These are phyloP conservation scores for Poeciliopsis presidionis DNA, from an alignment of 2,797 vertebrate genomes.

Conservation along the genomic window DNA sequence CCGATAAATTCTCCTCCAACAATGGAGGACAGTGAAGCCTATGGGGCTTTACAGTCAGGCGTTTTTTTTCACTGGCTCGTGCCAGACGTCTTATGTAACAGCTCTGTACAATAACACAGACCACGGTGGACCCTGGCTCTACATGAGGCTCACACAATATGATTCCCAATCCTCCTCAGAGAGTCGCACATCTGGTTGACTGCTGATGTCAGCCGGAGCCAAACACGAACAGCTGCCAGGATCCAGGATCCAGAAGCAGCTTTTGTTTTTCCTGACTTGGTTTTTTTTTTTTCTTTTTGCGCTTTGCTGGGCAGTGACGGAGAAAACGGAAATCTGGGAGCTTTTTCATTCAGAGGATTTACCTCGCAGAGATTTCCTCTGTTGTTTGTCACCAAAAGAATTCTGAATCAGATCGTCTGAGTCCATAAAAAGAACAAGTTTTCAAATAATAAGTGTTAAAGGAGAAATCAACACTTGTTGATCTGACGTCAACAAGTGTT, in stretches of 20 bases:
- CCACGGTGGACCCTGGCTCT: not conserved
- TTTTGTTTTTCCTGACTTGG: not conserved
- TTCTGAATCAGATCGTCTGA: not conserved
- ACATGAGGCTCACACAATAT: not conserved
- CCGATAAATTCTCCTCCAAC: conserved; percentile 21
- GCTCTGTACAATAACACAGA: conserved; percentile 42
- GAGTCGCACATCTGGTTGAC: conserved; percentile 57
- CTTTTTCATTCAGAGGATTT: not conserved
- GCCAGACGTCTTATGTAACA: conserved; percentile 49
- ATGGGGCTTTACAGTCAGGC: not conserved
- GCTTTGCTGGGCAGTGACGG: not conserved
- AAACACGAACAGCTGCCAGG: conserved; percentile 25
- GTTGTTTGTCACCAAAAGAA: not conserved
- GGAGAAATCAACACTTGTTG: too few relatives aligned
- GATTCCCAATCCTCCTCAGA: not conserved
- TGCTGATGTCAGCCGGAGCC: conserved; percentile 28
- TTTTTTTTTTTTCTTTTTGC: not conserved
- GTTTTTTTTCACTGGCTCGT: conserved; percentile 30
- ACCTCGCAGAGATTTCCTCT: not conserved
- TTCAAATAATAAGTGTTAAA: not conserved
- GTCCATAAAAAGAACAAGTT: not conserved
- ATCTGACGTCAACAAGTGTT: too few relatives aligned
- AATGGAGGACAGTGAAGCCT: conserved; percentile 25
- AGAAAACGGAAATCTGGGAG: not conserved
- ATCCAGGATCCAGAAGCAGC: conserved; percentile 12